These are phyloP conservation scores for Lineus longissimus DNA, from an alignment of 1,140 invertebrate genomes.

Conservation along the genomic window DNA sequence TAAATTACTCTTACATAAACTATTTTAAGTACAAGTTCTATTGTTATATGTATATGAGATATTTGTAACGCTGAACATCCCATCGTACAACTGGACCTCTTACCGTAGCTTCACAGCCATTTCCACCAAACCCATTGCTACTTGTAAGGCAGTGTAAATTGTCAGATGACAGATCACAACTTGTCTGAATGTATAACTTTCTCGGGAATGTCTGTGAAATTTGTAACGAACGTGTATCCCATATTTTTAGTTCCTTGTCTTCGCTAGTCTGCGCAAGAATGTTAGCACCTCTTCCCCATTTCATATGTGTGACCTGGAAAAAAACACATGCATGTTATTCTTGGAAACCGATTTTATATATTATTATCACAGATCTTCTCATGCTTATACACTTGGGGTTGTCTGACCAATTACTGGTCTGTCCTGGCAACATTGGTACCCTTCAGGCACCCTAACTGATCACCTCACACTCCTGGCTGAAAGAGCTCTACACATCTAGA, in stretches of 20 bases:
- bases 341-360: too few species aligned
- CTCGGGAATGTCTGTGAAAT: slow-evolving; percentile 40
- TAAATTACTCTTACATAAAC: too few species aligned
- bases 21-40: too few species aligned
- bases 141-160: slow-evolving; percentile 39
- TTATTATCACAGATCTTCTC: not conserved
- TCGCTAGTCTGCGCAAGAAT: slow-evolving; percentile 45
- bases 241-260: slow-evolving; percentile 51
- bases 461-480: not conserved
- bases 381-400: not conserved
- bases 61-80: not conserved
- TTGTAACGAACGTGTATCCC: slow-evolving; percentile 38
- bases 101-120: slow-evolving; percentile 52
- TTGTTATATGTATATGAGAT: not conserved
- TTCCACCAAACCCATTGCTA: slow-evolving; percentile 52
- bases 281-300: slow-evolving; percentile 37
- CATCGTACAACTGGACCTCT: slow-evolving; percentile 10
- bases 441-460: not conserved
- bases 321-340: slow-evolving; percentile 8
- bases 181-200: slow-evolving; percentile 52
- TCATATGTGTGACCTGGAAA: slow-evolving; percentile 46
- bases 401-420: not conserved
- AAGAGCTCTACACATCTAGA: not conserved
- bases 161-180: slow-evolving; percentile 44
- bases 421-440: not conserved